These are phyloP conservation scores for Rhabdomys dilectus DNA, from an alignment of 2,113 vertebrate species.

Conservation along the genomic window DNA sequence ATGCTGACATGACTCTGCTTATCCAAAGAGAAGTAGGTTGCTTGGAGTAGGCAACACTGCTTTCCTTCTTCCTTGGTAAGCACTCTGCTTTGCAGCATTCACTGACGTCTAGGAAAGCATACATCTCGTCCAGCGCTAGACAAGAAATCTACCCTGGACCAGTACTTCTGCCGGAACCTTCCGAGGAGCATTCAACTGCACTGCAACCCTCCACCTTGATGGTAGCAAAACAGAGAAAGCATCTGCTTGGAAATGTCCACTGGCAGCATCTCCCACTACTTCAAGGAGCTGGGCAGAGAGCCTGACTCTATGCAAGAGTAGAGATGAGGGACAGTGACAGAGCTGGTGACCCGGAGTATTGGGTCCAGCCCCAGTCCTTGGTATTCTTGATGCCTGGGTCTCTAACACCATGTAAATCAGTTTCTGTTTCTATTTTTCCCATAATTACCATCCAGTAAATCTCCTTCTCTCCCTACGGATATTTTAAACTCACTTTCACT, in stretches of 20 bases:
- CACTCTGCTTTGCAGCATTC: neutral
- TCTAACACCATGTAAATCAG: neutral
- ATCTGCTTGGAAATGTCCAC: neutral
- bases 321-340: neutral
- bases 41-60: neutral
- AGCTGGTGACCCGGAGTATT: fast-evolving
- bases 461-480: neutral
- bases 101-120: neutral
- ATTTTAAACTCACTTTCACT: neutral
- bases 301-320: neutral
- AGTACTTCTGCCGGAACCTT: neutral
- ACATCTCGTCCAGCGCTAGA: neutral
- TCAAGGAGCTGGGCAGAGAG: neutral
- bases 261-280: neutral
- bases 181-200: neutral
- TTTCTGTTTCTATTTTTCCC: neutral
- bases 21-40: neutral
- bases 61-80: neutral
- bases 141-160: neutral
- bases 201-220: neutral
- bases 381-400: neutral
- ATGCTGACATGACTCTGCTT: neutral
- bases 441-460: neutral
- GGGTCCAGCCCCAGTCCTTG: neutral
- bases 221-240: neutral